Evolutionary conservation across 2,113 vertebrate species (phyloP), one percentile per base, ranked within the genome.

Genomic region (Heterocephalus glaber): DNA sequence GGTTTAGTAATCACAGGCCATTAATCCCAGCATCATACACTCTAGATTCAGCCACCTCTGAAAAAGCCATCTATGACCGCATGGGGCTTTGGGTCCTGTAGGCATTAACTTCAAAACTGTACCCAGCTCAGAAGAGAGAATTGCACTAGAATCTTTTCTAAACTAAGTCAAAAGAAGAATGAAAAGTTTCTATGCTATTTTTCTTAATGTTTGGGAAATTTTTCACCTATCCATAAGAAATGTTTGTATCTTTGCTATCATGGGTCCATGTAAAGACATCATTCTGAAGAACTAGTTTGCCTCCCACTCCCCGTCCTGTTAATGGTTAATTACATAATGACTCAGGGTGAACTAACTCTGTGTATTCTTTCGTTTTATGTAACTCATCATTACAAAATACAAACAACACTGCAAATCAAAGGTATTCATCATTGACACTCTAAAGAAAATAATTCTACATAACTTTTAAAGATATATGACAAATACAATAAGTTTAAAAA

Each of bases 371-470:
- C 70, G 33, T 86, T 96, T 96, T 90, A 54, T 86, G 79, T 77
- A 98, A 33, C 14, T 96, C 3, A 86, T 96, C 90, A 93, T 92
- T 95, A 68, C 66, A 96, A 96, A 90, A 76, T 65, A 80, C 86
- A 77, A 95, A 94, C 88, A 89, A 96, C 56, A 47, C 60, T 83
- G 91, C 2, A 87, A 97, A 95, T 28, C 0, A 82, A 12, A 83
- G 87, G 66, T n/a, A 90, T 66, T 83, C 65, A 89, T 70, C 8
- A 41, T 5, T 92, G 90, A 19, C 81, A 92, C 35, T 93, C 38
- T 63, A 81, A 98, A 95, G 33, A 97, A 96, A 95, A 95, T 16
- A 96, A 96, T 82, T 94, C 1, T 26, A 0, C 58, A 19, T 88
- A 30, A 88, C 60, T 97, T 90, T 90, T 81, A 92, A 98, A 96